These are phyloP conservation scores for Actinopyga echinites DNA, from an alignment of 53 echinoderm and acorn worm genomes.

Conservation along the genomic window DNA sequence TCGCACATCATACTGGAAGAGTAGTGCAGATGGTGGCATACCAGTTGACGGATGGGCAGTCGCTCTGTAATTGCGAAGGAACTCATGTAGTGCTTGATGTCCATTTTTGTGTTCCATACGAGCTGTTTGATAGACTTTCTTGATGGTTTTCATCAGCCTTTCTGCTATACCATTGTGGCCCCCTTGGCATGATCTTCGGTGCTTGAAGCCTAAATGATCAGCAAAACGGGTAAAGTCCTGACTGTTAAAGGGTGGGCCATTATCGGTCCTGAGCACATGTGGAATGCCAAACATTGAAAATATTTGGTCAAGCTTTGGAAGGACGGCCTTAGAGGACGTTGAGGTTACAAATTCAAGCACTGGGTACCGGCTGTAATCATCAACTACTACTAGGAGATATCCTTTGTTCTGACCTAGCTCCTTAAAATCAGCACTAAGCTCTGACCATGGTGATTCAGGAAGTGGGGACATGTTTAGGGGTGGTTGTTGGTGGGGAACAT, in stretches of 20 bases:
- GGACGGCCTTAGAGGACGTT: conserved; percentile 45
- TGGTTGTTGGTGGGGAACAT: not conserved
- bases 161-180: conserved; percentile 71
- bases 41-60: conserved; percentile 67
- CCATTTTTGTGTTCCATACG: conserved; percentile 44
- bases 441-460: conserved; percentile 29
- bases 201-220: conserved; percentile 56
- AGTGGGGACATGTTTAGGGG: conserved; percentile 54
- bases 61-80: conserved; percentile 63
- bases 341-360: conserved; percentile 54
- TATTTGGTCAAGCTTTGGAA: conserved; percentile 59
- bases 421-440: conserved; percentile 44
- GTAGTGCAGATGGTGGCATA: conserved; percentile 54
- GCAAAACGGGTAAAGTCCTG: conserved; percentile 59
- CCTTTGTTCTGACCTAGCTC: conserved; percentile 5
- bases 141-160: conserved; percentile 56
- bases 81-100: conserved; percentile 61
- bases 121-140: conserved; percentile 58
- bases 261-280: conserved; percentile 55
- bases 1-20: conserved; percentile 43
- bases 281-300: conserved; percentile 52
- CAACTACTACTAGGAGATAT: conserved; percentile 1
- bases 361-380: conserved; percentile 50
- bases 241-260: conserved; percentile 70
- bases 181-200: conserved; percentile 65